Conservation (phyloP, 2,797 vertebrate genomes). For the Alcedo atthis region DNA sequence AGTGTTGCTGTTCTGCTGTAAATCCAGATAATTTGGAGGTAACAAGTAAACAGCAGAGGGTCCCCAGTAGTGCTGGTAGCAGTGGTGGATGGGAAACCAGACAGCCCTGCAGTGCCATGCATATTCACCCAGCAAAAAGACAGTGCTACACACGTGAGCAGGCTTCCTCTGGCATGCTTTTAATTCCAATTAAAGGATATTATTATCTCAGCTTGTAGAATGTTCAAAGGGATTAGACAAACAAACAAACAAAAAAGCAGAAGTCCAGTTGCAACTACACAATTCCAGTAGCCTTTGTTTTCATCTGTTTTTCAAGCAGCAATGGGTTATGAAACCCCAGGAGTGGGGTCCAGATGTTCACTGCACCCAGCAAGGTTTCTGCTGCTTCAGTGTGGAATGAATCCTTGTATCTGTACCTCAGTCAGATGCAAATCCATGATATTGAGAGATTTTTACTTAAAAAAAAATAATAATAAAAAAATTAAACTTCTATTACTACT, state of each 20-base stretch:
- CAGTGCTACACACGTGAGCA: background rate
- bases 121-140: background rate
- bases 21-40: background rate
- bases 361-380: background rate
- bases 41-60: background rate
- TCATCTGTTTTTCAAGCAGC: background rate
- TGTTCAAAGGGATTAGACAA: background rate
- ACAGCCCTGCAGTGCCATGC: background rate
- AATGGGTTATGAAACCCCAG: background rate
- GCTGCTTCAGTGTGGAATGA: background rate
- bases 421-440: background rate
- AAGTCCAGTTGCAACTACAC: background rate
- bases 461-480: fast-evolving
- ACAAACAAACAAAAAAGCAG: background rate
- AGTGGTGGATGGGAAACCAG: background rate
- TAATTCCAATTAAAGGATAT: background rate
- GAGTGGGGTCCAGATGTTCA: background rate
- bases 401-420: background rate
- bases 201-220: background rate
- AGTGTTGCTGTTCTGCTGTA: background rate
- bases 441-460: background rate
- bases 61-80: background rate
- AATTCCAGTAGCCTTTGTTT: background rate
- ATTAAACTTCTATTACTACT: background rate
- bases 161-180: background rate